phyloP scores from a whole-genome alignment of 2,113 vertebrate genomes.

The Sinocyclocheilus grahami region DNA sequence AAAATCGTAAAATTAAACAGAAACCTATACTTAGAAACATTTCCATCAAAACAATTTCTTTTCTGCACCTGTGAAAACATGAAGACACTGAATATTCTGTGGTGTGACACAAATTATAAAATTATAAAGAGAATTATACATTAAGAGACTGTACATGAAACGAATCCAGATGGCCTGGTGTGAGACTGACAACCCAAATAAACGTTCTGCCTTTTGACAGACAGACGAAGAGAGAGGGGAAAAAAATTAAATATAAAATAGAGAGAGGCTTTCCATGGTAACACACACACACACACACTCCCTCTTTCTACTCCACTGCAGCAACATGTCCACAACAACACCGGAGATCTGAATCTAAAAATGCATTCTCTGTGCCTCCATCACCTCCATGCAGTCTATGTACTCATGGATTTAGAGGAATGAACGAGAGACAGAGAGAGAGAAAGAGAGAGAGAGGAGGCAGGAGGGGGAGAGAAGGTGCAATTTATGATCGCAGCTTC shows the following conservation, averaged over 20 bases:
- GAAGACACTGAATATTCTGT: not conserved
- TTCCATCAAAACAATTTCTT: not conserved
- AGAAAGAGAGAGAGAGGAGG: slow-evolving; percentile 19
- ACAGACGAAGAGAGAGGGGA: slow-evolving; percentile 6
- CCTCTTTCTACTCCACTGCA: slow-evolving; percentile 58
- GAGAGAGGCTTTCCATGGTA: not conserved
- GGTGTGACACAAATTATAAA: not conserved
- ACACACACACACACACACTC: not conserved
- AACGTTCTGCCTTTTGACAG: slow-evolving; percentile 29
- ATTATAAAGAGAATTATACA: not conserved
- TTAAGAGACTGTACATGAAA: slow-evolving; percentile 17
- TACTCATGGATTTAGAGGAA: slow-evolving; percentile 24
- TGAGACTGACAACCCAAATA: slow-evolving; percentile 9
- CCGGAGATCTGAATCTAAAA: slow-evolving; percentile 36
- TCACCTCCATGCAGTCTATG: slow-evolving; percentile 32
- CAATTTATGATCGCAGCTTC: slow-evolving; percentile 58
- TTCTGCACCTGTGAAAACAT: slow-evolving; percentile 3
- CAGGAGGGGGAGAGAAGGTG: not conserved
- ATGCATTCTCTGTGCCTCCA: slow-evolving; percentile 7
- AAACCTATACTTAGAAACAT: not conserved
- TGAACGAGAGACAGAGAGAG: not conserved
- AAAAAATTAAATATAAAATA: not conserved
- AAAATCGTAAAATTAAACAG: not conserved
- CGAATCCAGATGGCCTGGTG: not conserved
- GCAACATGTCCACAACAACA: slow-evolving; percentile 59